Base-by-base conservation (phyloP, 2,888 invertebrate species). In the Ceratothoa steindachneri region DNA sequence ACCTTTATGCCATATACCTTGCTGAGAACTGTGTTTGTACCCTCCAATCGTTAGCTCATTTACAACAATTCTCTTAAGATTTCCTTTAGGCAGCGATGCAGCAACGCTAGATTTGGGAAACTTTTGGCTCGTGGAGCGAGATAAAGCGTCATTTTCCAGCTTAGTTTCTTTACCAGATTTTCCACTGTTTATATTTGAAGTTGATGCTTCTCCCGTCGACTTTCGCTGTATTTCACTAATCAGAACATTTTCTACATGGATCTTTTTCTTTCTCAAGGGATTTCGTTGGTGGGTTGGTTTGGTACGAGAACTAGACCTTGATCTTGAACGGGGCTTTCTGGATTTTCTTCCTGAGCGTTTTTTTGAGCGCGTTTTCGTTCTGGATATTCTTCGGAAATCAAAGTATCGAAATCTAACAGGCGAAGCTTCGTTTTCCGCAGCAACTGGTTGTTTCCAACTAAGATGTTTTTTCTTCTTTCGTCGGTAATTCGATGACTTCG, bases 31-130 rank as follows among this genome's bases (percentile, higher is more conserved):
- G 24, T 72, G 67, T 31, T 64, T 30, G 66, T 69, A 84, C 72
- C 88, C 88, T 41, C 88, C 88, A 69, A 88, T 85, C 4, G 89
- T 89, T 82, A 90, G 87, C 83, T 89, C 87, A 86, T 90, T 90
- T 82, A 90, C 89, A 85, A 90, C 90, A 80, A 91, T 90, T 81
- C 90, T 90, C 29, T 90, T 88, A 77, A 91, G 86, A 82, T 88
- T 87, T n/a, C 90, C 89, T 82, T 88, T 87, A 4, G 87, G 87
- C 28, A 87, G 84, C 52, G 81, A 82, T 74, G 81, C 5, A 41
- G 15, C 7, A 41, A 41, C 41, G 15, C 15, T 41, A 9, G 7
- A 9, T 41, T 5, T 5, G 7, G 5, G 5, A 41, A 9, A 41
- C 5, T 41, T 41, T 41, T 9, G 5, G 41, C 15, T 41, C 15